Conservation (phyloP, 2,797 vertebrate species). For the Emydoidea blandingii region DNA sequence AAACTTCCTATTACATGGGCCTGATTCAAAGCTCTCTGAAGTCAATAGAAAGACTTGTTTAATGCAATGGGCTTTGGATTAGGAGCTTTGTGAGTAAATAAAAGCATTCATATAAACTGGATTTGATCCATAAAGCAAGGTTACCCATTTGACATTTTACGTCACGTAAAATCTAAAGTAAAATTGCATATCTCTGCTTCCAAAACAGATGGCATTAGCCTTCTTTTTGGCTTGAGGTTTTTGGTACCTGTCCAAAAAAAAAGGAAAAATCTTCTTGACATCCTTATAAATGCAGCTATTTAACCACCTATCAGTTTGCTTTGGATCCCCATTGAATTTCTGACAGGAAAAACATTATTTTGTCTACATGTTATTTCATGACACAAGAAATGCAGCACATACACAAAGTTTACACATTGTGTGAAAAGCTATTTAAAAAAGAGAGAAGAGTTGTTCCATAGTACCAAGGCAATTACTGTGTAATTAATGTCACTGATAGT, state of each 20-base stretch:
- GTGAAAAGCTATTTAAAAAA: conserved; percentile 73
- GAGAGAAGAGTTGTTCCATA: conserved; percentile 61
- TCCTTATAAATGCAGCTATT: conserved; percentile 80
- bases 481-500: conserved; percentile 74
- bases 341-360: conserved; percentile 81
- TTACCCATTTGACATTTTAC: conserved; percentile 44
- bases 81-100: conserved; percentile 20
- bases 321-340: conserved; percentile 76
- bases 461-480: conserved; percentile 60
- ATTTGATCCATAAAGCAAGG: conserved; percentile 64
- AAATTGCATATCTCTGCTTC: conserved; percentile 58
- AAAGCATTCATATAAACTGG: conserved; percentile 35
- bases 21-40: background rate
- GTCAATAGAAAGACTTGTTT: background rate
- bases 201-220: conserved; percentile 77
- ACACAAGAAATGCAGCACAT: conserved; percentile 62
- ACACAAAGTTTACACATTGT: conserved; percentile 73
- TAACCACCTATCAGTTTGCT: conserved; percentile 78
- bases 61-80: conserved; percentile 25
- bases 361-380: conserved; percentile 70
- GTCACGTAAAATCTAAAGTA: conserved; percentile 61
- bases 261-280: conserved; percentile 76
- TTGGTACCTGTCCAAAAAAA: conserved; percentile 75
- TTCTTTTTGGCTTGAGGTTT: conserved; percentile 77
- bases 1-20: background rate